Conservation (phyloP, 2,888 invertebrate species). For the Ellobium chinense region DNA sequence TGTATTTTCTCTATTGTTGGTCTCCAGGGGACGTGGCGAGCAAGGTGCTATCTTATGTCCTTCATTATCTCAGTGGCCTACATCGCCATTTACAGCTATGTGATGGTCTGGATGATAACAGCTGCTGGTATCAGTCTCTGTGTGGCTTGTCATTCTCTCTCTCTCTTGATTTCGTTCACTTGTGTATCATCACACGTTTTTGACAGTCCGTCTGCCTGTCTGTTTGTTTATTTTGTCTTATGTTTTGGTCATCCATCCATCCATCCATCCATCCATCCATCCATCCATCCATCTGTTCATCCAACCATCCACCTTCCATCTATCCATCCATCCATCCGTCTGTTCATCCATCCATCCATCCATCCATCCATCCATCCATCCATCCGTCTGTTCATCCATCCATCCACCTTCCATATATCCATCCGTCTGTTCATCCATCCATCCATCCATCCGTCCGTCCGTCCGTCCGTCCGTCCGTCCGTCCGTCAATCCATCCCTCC, state of each 20-base stretch:
- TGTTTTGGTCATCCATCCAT: no score
- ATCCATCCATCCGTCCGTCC: not conserved
- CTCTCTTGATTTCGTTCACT: no score
- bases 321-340: not conserved
- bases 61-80: slow-evolving; percentile 15
- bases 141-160: no score
- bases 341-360: not conserved
- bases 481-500: not conserved
- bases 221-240: no score
- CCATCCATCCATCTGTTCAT: not conserved
- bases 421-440: not conserved
- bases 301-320: not conserved
- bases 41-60: not conserved
- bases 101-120: slow-evolving; percentile 25
- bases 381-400: not conserved
- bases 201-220: no score
- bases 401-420: not conserved
- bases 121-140: slow-evolving; percentile 12
- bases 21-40: slow-evolving; percentile 3
- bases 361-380: not conserved
- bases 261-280: not conserved
- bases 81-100: slow-evolving; percentile 20
- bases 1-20: no score
- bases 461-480: not conserved
- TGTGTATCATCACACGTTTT: no score